A percentile compares a stretch with the other conserved stretches of the same genome.
phyloP scores from a whole-genome alignment of 53 echinoderm and acorn worm species.

The Henricia sp. region DNA sequence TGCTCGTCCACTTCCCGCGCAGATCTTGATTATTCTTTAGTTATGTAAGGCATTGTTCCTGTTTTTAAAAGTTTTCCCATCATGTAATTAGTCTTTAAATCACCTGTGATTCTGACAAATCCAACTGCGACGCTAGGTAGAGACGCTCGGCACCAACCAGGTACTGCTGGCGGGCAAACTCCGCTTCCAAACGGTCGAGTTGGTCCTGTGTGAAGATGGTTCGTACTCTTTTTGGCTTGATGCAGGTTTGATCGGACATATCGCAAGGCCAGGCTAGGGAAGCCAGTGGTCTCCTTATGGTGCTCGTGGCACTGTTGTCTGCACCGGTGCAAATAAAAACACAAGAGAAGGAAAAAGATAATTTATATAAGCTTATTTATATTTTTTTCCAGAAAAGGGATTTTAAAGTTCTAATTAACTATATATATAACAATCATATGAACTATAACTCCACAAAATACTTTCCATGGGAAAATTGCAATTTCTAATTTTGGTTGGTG shows the following conservation, averaged over 20 bases:
- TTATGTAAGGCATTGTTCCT: no score
- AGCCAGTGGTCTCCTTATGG: neutral
- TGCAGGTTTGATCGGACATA: neutral
- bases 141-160: slow-evolving; percentile 88
- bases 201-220: slow-evolving; percentile 91
- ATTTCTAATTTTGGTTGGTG: no score
- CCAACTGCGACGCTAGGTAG: slow-evolving; percentile 77
- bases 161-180: slow-evolving; percentile 87
- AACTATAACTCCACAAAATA: no score
- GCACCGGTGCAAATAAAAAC: neutral
- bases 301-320: neutral
- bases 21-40: no score
- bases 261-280: slow-evolving; percentile 6
- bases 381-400: no score
- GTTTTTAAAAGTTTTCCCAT: no score
- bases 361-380: no score
- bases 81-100: neutral
- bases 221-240: slow-evolving; percentile 75
- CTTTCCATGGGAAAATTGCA: no score
- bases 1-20: no score
- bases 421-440: no score
- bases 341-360: neutral
- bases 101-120: slow-evolving; percentile 88
- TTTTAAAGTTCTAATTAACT: neutral
- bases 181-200: slow-evolving; percentile 78